Evolutionary conservation across 2,888 invertebrate genomes (phyloP).

Genomic region (Busseola fusca): DNA sequence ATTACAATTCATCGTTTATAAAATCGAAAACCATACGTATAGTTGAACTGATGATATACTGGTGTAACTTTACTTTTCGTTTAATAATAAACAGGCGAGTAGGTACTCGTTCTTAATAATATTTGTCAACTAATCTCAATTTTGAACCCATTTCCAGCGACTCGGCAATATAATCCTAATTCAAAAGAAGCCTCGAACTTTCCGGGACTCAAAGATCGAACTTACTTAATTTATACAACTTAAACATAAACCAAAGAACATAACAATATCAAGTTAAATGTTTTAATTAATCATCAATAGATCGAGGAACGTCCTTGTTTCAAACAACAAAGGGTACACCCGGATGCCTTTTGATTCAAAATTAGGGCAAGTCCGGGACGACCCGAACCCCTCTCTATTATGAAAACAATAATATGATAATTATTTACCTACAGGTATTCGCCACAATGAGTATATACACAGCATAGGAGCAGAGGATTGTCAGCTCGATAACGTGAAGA

Average conservation of each 20-base stretch:
- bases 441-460: background rate
- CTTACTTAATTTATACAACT: slow-evolving; percentile 25
- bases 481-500: background rate
- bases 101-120: too few species aligned
- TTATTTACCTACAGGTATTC: slow-evolving; percentile 42
- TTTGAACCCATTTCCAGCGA: background rate
- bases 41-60: too few species aligned
- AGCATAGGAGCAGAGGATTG: background rate
- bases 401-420: slow-evolving; percentile 43
- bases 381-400: slow-evolving; percentile 28
- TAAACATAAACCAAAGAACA: slow-evolving; percentile 21
- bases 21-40: too few species aligned
- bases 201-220: background rate
- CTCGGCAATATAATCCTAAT: background rate
- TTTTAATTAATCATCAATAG: slow-evolving; percentile 47
- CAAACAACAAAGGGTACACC: slow-evolving; percentile 35
- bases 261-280: slow-evolving; percentile 38
- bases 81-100: background rate
- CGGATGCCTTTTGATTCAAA: slow-evolving; percentile 42
- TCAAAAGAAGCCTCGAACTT: background rate
- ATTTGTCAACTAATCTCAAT: background rate
- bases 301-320: slow-evolving; percentile 17
- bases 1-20: too few species aligned
- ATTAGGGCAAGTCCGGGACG: slow-evolving; percentile 39
- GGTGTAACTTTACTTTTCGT: background rate